Conservation (phyloP, 1,140 invertebrate genomes). For the Anthonomus grandis region DNA sequence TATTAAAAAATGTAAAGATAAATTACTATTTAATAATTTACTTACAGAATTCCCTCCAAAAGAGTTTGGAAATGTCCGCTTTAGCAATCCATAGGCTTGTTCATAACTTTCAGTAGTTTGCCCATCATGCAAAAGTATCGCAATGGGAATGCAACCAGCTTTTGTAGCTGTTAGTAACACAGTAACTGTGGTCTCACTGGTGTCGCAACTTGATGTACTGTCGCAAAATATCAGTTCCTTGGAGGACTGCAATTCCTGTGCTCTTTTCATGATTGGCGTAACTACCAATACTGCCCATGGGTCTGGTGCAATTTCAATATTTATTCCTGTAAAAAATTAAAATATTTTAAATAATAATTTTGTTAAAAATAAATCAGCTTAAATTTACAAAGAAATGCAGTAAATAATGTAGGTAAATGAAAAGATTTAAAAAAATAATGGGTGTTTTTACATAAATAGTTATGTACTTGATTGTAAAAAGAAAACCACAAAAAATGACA, state of each 20-base stretch:
- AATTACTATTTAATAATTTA: background rate
- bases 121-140: background rate
- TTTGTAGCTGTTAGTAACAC: background rate
- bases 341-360: too few relatives aligned
- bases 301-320: background rate
- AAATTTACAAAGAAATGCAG: too few relatives aligned
- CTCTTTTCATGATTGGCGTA: conserved; percentile 6
- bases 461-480: too few relatives aligned
- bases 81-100: conserved; percentile 1
- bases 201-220: background rate
- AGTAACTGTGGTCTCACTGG: background rate
- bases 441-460: too few relatives aligned
- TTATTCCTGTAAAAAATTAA: too few relatives aligned
- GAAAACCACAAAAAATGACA: too few relatives aligned
- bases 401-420: too few relatives aligned
- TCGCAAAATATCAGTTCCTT: background rate
- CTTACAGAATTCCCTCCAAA: conserved; percentile 5
- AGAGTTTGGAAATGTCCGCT: background rate
- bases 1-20: too few relatives aligned
- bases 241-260: background rate
- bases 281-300: background rate
- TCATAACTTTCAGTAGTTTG: background rate
- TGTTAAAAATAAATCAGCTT: too few relatives aligned
- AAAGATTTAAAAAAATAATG: too few relatives aligned
- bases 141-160: background rate